Base-by-base conservation (phyloP, 2,113 vertebrate species). In the Aramus guarauna region DNA sequence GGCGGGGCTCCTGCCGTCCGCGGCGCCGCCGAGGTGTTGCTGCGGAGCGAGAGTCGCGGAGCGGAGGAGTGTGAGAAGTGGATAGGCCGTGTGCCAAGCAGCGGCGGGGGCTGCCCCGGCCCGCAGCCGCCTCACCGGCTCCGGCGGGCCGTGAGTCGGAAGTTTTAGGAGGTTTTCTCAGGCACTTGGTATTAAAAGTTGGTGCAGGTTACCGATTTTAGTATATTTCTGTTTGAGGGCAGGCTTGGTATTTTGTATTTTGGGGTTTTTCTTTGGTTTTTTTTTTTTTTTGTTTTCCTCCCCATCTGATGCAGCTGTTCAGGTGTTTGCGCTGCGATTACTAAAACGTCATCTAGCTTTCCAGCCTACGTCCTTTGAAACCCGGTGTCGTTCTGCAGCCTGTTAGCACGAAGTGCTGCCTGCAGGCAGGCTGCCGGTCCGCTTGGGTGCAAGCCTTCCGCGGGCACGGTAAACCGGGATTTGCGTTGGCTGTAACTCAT, bases 371-470 rank as follows among this genome's bases (percentile, higher is more conserved):
- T 21, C 15, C 62, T 32, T 20, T 12, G 39, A 37, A 83, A 26
- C 14, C 34, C 11, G 2, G 15, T 2, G 21, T 2, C 2, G 4
- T 6, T 23, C 52, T 22, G 30, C 41, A 23, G 26, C 34, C 32
- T 1, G 22, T 3, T 6, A 13, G n/a, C 27, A 12, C 9, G 4
- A 9, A 1, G 12, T 3, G 12, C 14, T 9, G 15, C 5, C 3
- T 0, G 4, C 17, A 7, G 32, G 7, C n/a, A 30, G 36, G 14
- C 52, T 21, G 55, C 20, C 5, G 30, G 20, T 17, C 36, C 2
- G 13, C 23, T 8, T 4, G 9, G 6, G 16, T n/a, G 24, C 29
- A 7, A 3, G 22, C 53, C 36, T 52, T 7, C 53, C 14, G 2
- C 5, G 6, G 24, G 27, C 32, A 12, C 7, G 2, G 48, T 4